phyloP scores from a whole-genome alignment of 2,797 vertebrate species.

The Channallabes apus region DNA sequence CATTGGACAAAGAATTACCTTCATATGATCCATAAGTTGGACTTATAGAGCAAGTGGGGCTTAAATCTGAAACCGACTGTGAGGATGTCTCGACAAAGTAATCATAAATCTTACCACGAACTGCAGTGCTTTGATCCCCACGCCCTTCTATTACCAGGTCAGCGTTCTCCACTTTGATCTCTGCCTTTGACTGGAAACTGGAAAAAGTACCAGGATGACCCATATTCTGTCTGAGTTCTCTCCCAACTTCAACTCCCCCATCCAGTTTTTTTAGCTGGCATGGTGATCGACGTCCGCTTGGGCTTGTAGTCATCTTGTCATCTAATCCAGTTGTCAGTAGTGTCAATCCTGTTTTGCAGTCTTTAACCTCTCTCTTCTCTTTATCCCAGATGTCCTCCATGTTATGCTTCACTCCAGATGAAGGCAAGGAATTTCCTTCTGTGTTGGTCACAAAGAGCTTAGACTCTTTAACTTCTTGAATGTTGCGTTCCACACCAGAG shows the following conservation, averaged over 20 bases:
- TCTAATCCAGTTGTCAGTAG: conserved; percentile 60
- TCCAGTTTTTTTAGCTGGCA: conserved; percentile 73
- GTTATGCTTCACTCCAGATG: background rate
- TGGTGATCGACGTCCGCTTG: conserved; percentile 68
- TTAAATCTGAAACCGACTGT: conserved; percentile 66
- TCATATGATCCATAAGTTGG: background rate
- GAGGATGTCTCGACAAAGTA: conserved; percentile 83
- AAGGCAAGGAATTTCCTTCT: background rate
- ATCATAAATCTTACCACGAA: conserved; percentile 85
- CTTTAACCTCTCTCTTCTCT: conserved; percentile 31
- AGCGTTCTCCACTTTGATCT: conserved; percentile 82
- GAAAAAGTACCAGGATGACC: conserved; percentile 67
- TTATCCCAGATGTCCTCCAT: conserved; percentile 25
- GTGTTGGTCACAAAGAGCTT: accelerated
- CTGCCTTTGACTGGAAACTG: conserved; percentile 80
- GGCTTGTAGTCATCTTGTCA: conserved; percentile 54
- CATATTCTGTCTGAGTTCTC: conserved; percentile 72
- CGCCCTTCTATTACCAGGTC: conserved; percentile 64
- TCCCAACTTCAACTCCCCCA: conserved; percentile 71
- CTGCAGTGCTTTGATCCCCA: conserved; percentile 58
- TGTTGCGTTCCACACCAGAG: background rate
- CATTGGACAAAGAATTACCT: background rate
- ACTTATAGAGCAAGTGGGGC: conserved; percentile 28
- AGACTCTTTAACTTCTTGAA: background rate
- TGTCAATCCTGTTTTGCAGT: conserved; percentile 56